Evolutionary conservation across 2,888 invertebrate genomes (phyloP).

Genomic region (Phlogophora meticulosa): DNA sequence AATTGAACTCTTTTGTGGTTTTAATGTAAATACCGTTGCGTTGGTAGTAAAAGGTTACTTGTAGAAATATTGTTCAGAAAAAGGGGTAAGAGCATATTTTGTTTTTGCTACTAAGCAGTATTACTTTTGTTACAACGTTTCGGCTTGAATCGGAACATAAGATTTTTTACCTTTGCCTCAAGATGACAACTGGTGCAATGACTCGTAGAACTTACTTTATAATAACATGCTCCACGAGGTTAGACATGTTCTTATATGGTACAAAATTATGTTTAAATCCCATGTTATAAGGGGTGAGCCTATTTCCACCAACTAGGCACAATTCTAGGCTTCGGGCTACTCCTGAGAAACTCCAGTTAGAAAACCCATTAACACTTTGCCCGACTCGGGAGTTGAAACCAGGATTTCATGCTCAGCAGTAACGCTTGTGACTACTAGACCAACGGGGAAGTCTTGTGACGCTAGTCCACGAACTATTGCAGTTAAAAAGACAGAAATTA

Average conservation of each 20-base stretch:
- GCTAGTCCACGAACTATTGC: too few relatives aligned
- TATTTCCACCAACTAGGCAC: too few relatives aligned
- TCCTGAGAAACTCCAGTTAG: too few relatives aligned
- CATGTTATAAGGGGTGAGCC: too few relatives aligned
- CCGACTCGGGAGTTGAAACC: too few relatives aligned
- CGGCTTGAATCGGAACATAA: not conserved
- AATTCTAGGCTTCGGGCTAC: too few relatives aligned
- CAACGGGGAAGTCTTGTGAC: too few relatives aligned
- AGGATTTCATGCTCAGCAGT: too few relatives aligned
- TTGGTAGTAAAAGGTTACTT: slow-evolving; percentile 5
- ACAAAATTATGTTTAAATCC: too few relatives aligned
- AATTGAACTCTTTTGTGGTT: slow-evolving; percentile 42
- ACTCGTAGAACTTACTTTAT: not conserved
- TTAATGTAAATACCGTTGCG: slow-evolving; percentile 16
- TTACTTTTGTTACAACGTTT: not conserved
- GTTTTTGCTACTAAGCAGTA: not conserved
- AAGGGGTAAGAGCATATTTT: not conserved
- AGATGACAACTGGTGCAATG: not conserved
- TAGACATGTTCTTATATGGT: too few relatives aligned
- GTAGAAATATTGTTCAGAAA: not conserved
- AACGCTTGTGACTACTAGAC: too few relatives aligned
- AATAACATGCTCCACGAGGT: not conserved
- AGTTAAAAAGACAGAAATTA: slow-evolving; percentile 8
- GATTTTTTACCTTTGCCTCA: not conserved
- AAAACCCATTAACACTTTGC: too few relatives aligned